Conservation (phyloP, 1,140 invertebrate genomes). For the Drosophila sulfurigaster region DNA sequence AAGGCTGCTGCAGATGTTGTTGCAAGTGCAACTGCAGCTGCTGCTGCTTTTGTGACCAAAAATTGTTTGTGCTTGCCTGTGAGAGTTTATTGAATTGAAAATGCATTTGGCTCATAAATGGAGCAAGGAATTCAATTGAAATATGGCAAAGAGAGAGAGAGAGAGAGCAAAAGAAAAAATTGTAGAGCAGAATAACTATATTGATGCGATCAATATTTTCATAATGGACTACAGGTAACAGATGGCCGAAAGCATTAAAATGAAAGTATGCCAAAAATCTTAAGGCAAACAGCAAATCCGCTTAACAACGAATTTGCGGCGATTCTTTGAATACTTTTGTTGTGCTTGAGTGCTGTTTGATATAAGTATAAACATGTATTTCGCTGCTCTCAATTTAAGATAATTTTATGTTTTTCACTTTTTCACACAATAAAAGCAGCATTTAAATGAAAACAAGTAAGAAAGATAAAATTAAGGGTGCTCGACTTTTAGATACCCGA, state of each 20-base stretch:
- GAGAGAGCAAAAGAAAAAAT: background rate
- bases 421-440: too few relatives aligned
- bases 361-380: background rate
- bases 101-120: conserved; percentile 51
- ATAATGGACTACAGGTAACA: conserved; percentile 38
- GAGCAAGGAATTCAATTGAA: conserved; percentile 46
- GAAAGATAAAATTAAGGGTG: too few relatives aligned
- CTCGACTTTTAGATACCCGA: too few relatives aligned
- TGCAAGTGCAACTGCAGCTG: conserved; percentile 6
- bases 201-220: conserved; percentile 33
- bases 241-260: conserved; percentile 12
- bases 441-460: too few relatives aligned
- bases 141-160: background rate
- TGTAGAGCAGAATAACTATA: conserved; percentile 10
- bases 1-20: conserved; percentile 16
- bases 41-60: conserved; percentile 41
- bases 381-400: too few relatives aligned
- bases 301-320: background rate
- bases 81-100: conserved; percentile 52
- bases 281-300: background rate
- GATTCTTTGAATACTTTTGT: background rate
- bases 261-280: conserved; percentile 14
- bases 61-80: conserved; percentile 37
- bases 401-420: too few relatives aligned
- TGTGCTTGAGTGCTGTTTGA: background rate